Base-by-base conservation (phyloP, 2,888 invertebrate genomes). In the Brenthis daphne region DNA sequence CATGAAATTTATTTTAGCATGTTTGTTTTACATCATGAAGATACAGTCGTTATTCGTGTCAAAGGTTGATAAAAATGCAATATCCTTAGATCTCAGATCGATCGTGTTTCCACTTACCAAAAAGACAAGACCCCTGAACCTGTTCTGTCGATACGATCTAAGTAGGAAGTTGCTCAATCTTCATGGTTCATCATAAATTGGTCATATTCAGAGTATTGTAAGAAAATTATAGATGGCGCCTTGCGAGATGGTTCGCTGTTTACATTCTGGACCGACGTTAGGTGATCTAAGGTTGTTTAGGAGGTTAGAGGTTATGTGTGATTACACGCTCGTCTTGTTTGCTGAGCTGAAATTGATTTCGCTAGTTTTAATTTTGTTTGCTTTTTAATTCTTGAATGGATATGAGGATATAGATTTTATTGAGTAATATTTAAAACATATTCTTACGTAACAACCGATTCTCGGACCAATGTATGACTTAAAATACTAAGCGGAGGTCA, bases 41-140 rank as follows among this genome's bases (percentile, higher is more conserved):
- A 92, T 88, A 90, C 88, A 83, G 37, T 90, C 83, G 89, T 90
- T 90, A 89, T 85, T 80, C 87, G 85, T 92, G 92, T 92, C 92
- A 92, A 90, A 92, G 92, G 92, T 92, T 92, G 92, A 90, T 92
- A 92, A 92, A 92, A 91, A 92, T 92, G 92, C 92, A 92, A 90
- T 91, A 91, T 86, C 88, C 88, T 77, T 76, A 85, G 86, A 89
- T 87, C 87, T 81, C 71, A 80, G 85, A 90, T 91, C 90, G 91
- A 90, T 89, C 84, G 90, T 90, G 91, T 86, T 83, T 77, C 79
- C 72, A 72, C 43, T 72, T 76, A 82, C 89, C 88, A 86, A 14
- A 60, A 0, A 58, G 76, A 16, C 2, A 14, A 65, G 85, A 78
- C 1, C 84, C 75, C 2, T 53, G 37, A 65, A 67, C 56, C 48